Conservation (phyloP, 2,113 vertebrate species). For the Menidia beryllina region DNA sequence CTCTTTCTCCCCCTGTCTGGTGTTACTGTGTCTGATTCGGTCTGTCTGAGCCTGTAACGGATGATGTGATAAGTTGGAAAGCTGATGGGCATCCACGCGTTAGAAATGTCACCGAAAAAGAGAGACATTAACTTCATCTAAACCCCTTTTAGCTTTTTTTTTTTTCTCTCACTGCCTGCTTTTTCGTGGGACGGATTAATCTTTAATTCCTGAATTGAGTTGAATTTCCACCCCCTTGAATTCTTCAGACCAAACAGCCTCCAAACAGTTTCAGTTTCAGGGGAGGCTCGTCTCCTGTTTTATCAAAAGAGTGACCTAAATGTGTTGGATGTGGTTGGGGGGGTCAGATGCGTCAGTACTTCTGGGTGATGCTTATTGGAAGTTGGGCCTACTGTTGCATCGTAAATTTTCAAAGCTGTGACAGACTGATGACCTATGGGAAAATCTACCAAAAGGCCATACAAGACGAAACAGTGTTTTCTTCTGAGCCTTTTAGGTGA, state of each 20-base stretch:
- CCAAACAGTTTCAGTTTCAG: background rate
- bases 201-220: background rate
- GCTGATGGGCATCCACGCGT: slow-evolving; percentile 34
- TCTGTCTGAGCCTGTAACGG: slow-evolving; percentile 13
- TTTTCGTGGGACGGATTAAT: slow-evolving; percentile 6
- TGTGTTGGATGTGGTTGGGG: no score
- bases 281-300: no score
- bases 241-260: no score
- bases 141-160: background rate
- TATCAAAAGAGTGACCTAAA: no score
- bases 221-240: no score
- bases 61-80: slow-evolving; percentile 22
- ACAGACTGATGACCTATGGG: no score
- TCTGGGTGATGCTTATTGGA: no score
- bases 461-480: no score
- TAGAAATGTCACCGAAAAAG: slow-evolving; percentile 45
- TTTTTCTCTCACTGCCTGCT: slow-evolving; percentile 21
- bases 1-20: slow-evolving; percentile 2
- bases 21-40: slow-evolving; percentile 6
- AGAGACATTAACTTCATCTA: slow-evolving; percentile 16
- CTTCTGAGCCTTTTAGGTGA: no score
- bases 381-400: no score
- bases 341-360: background rate
- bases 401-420: no score
- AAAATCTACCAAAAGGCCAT: no score